These are phyloP conservation scores for Poicephalus gulielmi DNA, from an alignment of 2,113 vertebrate species.

Conservation along the genomic window DNA sequence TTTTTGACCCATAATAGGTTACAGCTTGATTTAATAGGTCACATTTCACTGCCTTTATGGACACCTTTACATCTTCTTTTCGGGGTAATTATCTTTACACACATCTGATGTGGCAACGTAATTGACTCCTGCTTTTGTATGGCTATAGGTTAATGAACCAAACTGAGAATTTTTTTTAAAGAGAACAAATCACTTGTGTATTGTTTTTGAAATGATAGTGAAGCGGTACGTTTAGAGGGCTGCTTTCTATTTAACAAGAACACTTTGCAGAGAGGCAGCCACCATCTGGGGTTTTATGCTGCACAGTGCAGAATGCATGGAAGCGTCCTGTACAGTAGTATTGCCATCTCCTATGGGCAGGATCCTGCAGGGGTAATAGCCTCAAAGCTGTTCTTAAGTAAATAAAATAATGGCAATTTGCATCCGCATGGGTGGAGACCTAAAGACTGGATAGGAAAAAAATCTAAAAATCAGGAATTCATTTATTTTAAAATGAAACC, in stretches of 20 bases:
- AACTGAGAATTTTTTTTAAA: constrained; percentile 67
- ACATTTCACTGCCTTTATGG: constrained; percentile 79
- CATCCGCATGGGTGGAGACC: not conserved
- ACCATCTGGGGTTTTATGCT: constrained; percentile 46
- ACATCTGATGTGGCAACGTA: constrained; percentile 73
- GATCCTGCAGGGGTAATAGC: not conserved
- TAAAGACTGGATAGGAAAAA: not conserved
- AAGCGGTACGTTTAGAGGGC: constrained; percentile 37
- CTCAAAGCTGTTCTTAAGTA: not conserved
- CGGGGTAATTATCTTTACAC: constrained; percentile 79
- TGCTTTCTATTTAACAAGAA: constrained; percentile 56
- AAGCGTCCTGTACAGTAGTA: not conserved
- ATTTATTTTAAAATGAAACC: not conserved
- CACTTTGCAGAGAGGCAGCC: constrained; percentile 42
- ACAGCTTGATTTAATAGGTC: constrained; percentile 80
- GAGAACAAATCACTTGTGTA: constrained; percentile 64
- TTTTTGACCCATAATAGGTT: constrained; percentile 80
- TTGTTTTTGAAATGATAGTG: constrained; percentile 65
- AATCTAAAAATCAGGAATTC: not conserved
- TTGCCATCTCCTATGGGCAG: not conserved
- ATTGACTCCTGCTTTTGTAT: constrained; percentile 75
- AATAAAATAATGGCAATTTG: not conserved
- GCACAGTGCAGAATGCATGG: not conserved
- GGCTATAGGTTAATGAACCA: constrained; percentile 78
- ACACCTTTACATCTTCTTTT: constrained; percentile 78